phyloP scores from a whole-genome alignment of 1,140 invertebrate genomes.

The Achroia grisella region DNA sequence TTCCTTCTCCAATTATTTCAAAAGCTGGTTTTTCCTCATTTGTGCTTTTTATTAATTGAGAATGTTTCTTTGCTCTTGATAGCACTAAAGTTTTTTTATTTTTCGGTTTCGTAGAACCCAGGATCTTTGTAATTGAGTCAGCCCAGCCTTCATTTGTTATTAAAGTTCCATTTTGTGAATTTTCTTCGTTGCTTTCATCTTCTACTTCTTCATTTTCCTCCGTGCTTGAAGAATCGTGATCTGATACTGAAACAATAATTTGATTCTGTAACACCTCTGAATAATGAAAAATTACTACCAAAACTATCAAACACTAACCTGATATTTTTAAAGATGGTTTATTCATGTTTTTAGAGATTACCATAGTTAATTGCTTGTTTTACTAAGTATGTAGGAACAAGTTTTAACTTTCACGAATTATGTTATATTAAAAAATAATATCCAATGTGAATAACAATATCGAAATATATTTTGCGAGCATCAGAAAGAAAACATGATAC shows the following conservation, averaged over 20 bases:
- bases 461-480: too few relatives aligned
- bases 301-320: too few relatives aligned
- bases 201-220: slow-evolving; percentile 40
- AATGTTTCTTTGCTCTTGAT: slow-evolving; percentile 82
- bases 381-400: too few relatives aligned
- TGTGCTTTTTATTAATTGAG: slow-evolving; percentile 71
- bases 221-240: slow-evolving; percentile 34
- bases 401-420: too few relatives aligned
- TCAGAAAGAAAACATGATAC: too few relatives aligned
- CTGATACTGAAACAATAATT: slow-evolving; percentile 31
- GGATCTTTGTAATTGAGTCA: slow-evolving; percentile 83
- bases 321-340: slow-evolving; percentile 50
- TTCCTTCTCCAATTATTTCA: slow-evolving; percentile 68
- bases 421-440: too few relatives aligned
- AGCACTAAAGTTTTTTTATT: slow-evolving; percentile 83
- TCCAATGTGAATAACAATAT: too few relatives aligned
- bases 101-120: slow-evolving; percentile 83
- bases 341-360: slow-evolving; percentile 35
- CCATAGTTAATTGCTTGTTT: slow-evolving; percentile 19
- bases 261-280: too few relatives aligned
- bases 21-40: slow-evolving; percentile 69
- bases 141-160: slow-evolving; percentile 77
- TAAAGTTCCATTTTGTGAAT: slow-evolving; percentile 18
- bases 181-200: slow-evolving; percentile 20
- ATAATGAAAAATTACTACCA: too few relatives aligned